Base-by-base conservation (phyloP, 2,113 vertebrate species). In the Nestor notabilis region DNA sequence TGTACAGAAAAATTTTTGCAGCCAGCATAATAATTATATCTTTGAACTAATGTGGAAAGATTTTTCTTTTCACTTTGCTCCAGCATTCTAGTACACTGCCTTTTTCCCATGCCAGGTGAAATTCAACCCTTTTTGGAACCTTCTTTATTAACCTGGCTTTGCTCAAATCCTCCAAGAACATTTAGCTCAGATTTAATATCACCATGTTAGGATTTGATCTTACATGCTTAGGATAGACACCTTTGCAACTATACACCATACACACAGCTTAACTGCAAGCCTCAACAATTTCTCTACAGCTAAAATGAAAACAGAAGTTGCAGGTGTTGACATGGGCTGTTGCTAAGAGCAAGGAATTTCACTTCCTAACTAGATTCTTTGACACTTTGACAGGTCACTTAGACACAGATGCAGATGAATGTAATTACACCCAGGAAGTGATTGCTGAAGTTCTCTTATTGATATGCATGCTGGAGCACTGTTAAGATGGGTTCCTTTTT, bases 331-430 rank as follows among this genome's bases (percentile, higher is more conserved):
- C 56, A 66, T 4, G 17, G 89, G 72, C 16, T 92, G 91, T 53
- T 90, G 79, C 41, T 89, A 58, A 10, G 39, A 92, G 83, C 13
- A 28, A 81, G 60, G 39, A 90, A 82, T 87, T 96, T 93, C 13
- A 27, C 69, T 93, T 17, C 37, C 23, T 84, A 52, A 56, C 91
- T 50, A 58, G 53, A 64, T 82, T 90, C 70, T 92, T 58, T 95
- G 94, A 94, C 72, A 91, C 69, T 85, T 97, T 96, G 96, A 96
- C 94, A 96, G 95, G 94, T 96, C 96, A 95, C 83, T 92, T 96
- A 97, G 87, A 88, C 82, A 96, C 77, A 66, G 60, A 89, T 90
- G 84, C 55, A 85, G 82, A 96, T 95, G 58, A 92, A 71, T 86
- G 27, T 94, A 96, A 97, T 97, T 97, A 79, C 63, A 93, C 60